Percentiles rank a stretch among this genome's conserved stretches.
phyloP scores from a whole-genome alignment of 2,888 invertebrate species.

The Scaptomyza caliginosa region DNA sequence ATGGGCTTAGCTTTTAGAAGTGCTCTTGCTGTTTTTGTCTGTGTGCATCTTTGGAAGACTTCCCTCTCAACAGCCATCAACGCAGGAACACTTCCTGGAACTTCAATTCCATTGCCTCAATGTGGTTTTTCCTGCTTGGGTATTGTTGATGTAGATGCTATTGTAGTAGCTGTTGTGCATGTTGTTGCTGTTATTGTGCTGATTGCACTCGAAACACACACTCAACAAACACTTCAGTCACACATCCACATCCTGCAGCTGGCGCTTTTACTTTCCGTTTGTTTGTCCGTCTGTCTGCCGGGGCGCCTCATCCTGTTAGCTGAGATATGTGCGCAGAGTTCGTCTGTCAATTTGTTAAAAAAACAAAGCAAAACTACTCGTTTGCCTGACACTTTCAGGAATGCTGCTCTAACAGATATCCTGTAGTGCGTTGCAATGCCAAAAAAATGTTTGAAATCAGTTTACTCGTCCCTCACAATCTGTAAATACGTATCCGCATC shows the following conservation, averaged over 20 bases:
- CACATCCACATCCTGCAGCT: constrained; percentile 53
- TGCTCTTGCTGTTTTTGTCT: constrained; percentile 21
- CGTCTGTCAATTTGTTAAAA: constrained; percentile 70
- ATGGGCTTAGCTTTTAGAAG: constrained; percentile 8
- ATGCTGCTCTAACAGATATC: constrained; percentile 10
- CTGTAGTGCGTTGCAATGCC: not conserved
- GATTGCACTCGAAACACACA: constrained; percentile 73
- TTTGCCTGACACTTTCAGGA: not conserved
- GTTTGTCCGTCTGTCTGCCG: constrained; percentile 18
- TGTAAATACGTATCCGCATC: not conserved
- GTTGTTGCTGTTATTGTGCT: constrained; percentile 38
- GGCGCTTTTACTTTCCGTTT: constrained; percentile 44
- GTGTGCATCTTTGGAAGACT: constrained; percentile 22
- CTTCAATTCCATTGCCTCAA: constrained; percentile 30
- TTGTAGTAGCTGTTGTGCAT: constrained; percentile 11
- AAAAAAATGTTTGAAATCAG: fast-evolving
- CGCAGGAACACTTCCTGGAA: constrained; percentile 53
- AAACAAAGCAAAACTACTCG: constrained; percentile 54
- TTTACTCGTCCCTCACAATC: not conserved
- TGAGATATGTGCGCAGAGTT: constrained; percentile 48
- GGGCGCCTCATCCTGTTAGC: constrained; percentile 35
- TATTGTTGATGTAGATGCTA: constrained; percentile 13
- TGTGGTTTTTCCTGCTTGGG: constrained; percentile 28
- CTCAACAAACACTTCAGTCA: constrained; percentile 62
- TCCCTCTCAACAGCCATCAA: constrained; percentile 54